phyloP scores from a whole-genome alignment of 2,888 invertebrate species.

The Tuberolachnus salignus region DNA sequence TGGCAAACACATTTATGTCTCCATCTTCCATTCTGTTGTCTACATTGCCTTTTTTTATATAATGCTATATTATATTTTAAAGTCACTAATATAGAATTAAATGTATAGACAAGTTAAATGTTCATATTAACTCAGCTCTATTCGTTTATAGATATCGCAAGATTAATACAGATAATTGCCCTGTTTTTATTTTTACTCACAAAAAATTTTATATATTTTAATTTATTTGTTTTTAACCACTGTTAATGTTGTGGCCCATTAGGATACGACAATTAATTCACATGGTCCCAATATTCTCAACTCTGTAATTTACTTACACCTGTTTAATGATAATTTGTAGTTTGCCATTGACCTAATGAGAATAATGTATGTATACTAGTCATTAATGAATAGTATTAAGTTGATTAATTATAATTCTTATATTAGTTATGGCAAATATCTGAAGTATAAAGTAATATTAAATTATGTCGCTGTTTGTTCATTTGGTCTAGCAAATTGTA shows the following conservation, averaged over 20 bases:
- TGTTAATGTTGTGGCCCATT: background rate
- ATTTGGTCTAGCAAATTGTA: background rate
- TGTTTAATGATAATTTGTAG: background rate
- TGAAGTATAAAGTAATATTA: background rate
- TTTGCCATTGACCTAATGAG: conserved; percentile 35
- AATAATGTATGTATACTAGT: conserved; percentile 37
- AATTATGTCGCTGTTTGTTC: background rate
- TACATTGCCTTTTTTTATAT: background rate
- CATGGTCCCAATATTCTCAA: background rate
- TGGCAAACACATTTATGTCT: background rate
- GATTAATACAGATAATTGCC: no score
- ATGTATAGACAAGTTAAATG: background rate
- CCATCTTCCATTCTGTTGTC: background rate
- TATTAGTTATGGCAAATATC: conserved; percentile 6
- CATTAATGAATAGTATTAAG: conserved; percentile 39
- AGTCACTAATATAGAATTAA: background rate
- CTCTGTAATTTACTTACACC: no score
- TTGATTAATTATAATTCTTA: conserved; percentile 27
- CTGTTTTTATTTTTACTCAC: no score
- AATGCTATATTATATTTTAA: conserved; percentile 29
- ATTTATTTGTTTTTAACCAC: background rate
- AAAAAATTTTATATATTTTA: background rate
- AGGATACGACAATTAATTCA: background rate
- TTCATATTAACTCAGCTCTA: background rate
- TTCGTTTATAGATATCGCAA: no score